Base-by-base conservation (phyloP, 2,888 invertebrate genomes). In the Diloba caeruleocephala region DNA sequence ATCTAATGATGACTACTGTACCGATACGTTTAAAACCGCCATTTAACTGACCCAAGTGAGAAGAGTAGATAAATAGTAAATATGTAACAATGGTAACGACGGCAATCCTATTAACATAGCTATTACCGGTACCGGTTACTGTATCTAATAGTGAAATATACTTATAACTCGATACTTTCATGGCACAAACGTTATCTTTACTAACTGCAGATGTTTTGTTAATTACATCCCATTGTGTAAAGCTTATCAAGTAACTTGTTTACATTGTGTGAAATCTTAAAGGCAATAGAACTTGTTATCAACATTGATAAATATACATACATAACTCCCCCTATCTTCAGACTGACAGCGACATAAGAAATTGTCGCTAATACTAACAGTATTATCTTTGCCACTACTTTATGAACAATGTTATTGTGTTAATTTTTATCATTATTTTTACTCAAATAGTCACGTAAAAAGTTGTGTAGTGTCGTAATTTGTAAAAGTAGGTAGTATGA, bases 301-400 rank as follows among this genome's bases (percentile, higher is more conserved):
- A 88, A 67, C 85, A 87, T 87, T 90, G 92, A 92, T 92, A 92
- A 88, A 84, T 89, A 86, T 84, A 86, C 82, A 87, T 85, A 82
- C 86, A 87, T 85, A 87, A 82, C 82, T 82, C 71, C 71, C n/a
- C 75, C 73, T 89, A 89, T 92, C 90, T 87, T 46, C 44, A 74
- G 77, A 78, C 81, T 85, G 88, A 81, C 87, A 84, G 79, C 79
- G 75, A 71, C 77, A 21, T 21, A 88, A 87, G 89, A 88, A 87
- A 89, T 81, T 85, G 84, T 83, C 82, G 79, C 77, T 84, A 76
- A 78, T 76, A 81, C 79, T 73, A 81, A 78, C 84, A 89, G 86
- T 89, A 80, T 86, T 88, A 90, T 90, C 88, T 85, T 73, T 59
- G 70, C 74, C 78, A 75, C 74, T 72, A 76, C 74, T 70, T 79